Base-by-base conservation (phyloP, 2,888 invertebrate genomes). In the Octonoba sinensis region DNA sequence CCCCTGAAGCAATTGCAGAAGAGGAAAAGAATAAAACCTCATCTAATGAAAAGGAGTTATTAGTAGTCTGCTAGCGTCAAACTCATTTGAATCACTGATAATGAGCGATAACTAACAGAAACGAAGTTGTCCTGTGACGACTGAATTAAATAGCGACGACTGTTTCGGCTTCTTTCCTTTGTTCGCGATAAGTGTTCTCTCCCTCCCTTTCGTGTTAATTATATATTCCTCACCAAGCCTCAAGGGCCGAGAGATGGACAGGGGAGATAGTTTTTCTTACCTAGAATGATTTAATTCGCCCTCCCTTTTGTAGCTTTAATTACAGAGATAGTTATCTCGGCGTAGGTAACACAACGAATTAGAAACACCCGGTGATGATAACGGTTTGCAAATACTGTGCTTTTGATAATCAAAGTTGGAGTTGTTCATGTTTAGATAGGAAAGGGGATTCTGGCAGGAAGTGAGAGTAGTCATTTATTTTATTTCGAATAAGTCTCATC, bases 261-360 rank as follows among this genome's bases (percentile, higher is more conserved):
- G 60, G 62, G 13, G 18, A 77, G 76, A 77, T 77, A 77, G 62
- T 49, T 54, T 24, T 46, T 16, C 15, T 56, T 46, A 24, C 18
- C 66, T 57, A 27, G 74, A 36, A 36, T 59, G 74, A 74, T 74
- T 74, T 74, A 59, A 75, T 75, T 67, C 67, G 36, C 20, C 13
- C 59, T 27, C 67, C 51, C 75, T 75, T 75, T 75, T 75, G 75
- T 70, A 54, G 64, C 76, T 77, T 76, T 77, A 70, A 77, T 77
- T 77, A 70, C 44, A 46, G 24, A 70, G 69, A 70, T 70, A 36
- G 67, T 22, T 77, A 77, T 64, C 60, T 75, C 67, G 36, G 36
- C 3, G 36, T 11, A 36, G 36, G 36, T 36, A 36, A 36, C 36
- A 36, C 36, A 36, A 36, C 36, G 36, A 36, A 36, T 36, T 36